These are phyloP conservation scores for Azorinus chamasolen DNA, from an alignment of 2,888 invertebrate genomes.

Conservation along the genomic window DNA sequence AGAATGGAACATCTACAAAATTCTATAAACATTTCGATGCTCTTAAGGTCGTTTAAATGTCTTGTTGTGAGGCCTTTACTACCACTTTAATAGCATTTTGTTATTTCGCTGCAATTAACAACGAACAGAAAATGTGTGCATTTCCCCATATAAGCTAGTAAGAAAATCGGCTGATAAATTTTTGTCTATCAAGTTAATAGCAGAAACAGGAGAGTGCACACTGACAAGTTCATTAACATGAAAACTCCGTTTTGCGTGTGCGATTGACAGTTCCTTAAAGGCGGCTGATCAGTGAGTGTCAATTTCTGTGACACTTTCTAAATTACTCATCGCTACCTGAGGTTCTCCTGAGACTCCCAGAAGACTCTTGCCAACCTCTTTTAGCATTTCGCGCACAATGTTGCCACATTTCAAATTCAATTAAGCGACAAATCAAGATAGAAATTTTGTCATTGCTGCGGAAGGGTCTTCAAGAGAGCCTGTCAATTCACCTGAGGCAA, in stretches of 20 bases:
- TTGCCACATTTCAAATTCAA: slow-evolving; percentile 43
- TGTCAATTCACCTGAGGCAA: slow-evolving; percentile 51
- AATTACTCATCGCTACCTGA: slow-evolving; percentile 63
- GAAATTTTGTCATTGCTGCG: slow-evolving; percentile 48
- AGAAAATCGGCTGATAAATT: slow-evolving; percentile 2
- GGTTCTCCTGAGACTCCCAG: slow-evolving; percentile 41
- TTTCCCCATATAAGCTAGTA: not conserved
- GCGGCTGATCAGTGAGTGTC: slow-evolving; percentile 50
- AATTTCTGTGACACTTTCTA: slow-evolving; percentile 56
- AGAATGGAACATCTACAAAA: too few relatives aligned
- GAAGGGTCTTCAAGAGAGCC: slow-evolving; percentile 30
- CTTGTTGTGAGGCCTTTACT: too few relatives aligned
- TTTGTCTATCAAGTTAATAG: slow-evolving; percentile 17
- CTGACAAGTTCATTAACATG: slow-evolving; percentile 57
- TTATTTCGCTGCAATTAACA: too few relatives aligned
- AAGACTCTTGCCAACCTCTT: slow-evolving; percentile 27
- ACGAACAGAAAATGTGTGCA: too few relatives aligned
- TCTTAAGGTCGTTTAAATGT: too few relatives aligned
- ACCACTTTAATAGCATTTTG: too few relatives aligned
- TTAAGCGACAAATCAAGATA: slow-evolving; percentile 38
- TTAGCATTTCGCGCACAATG: slow-evolving; percentile 14
- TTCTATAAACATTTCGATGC: too few relatives aligned
- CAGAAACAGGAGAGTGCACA: slow-evolving; percentile 32
- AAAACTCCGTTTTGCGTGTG: slow-evolving; percentile 40
- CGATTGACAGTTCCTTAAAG: slow-evolving; percentile 56